These are phyloP conservation scores for Neomorphus geoffroyi DNA, from an alignment of 2,797 vertebrate genomes.

Conservation along the genomic window DNA sequence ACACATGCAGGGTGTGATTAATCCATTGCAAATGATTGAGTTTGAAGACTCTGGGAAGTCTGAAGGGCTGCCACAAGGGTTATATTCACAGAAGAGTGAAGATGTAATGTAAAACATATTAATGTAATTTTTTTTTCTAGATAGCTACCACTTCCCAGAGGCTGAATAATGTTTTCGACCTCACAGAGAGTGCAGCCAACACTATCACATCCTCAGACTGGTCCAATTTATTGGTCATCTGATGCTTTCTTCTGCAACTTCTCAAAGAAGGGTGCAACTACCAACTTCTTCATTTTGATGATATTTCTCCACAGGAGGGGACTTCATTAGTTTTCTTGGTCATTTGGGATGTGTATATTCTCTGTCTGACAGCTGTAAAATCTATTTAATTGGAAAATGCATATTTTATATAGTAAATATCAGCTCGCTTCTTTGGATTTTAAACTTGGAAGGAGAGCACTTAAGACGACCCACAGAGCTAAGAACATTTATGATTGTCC, in stretches of 20 bases:
- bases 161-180: not conserved
- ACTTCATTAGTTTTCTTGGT: not conserved
- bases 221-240: not conserved
- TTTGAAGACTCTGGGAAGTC: not conserved
- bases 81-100: not conserved
- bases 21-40: fast-evolving
- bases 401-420: fast-evolving
- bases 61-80: not conserved
- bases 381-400: not conserved
- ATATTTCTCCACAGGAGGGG: not conserved
- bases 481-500: not conserved
- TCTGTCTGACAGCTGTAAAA: not conserved
- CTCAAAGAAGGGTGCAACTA: not conserved
- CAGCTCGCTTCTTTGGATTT: not conserved
- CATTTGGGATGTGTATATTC: not conserved
- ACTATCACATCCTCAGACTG: not conserved
- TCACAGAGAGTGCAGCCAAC: not conserved
- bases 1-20: not conserved
- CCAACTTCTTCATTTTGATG: not conserved
- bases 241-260: not conserved
- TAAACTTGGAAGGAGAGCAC: not conserved
- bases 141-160: not conserved
- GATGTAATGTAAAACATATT: not conserved
- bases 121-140: not conserved
- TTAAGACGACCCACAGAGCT: not conserved